Evolutionary conservation across 1,140 invertebrate genomes (phyloP), one percentile per base, ranked within the genome.

Genomic region (Sminthurinus signatus): DNA sequence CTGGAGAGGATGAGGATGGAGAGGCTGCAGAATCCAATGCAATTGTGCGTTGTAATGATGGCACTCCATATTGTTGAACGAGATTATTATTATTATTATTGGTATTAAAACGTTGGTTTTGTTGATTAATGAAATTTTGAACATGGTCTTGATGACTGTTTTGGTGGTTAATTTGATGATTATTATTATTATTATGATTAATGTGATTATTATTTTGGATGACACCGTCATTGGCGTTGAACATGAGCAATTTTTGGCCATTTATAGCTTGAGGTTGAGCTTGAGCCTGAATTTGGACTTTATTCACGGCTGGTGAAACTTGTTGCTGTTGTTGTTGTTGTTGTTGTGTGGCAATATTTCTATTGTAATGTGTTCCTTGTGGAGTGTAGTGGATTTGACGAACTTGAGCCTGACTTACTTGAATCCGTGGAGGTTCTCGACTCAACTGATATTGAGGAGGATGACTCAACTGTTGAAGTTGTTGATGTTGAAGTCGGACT

Each of bases 121-220:
- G 17, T 64, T 56, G 52, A n/a, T 55, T 21, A 60, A 48, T 50
- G 25, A 58, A 57, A 42, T 64, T 29, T 25, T 43, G 42, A 36
- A 63, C 54, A 42, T 57, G 36, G 42, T 64, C 55, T 23, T 55
- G 62, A 10, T 58, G 62, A 58, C 29, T 64, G 21, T 52, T 29
- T 44, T 60, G 56, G 23, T 65, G 55, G 39, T 42, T 51, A 14
- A 42, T 27, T 25, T 17, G 56, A 29, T 46, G 55, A 10, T 39
- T 5, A 25, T 32, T n/a, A n/a, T n/a, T n/a, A n/a, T n/a, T n/a
- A n/a, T n/a, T n/a, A n/a, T n/a, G n/a, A n/a, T n/a, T n/a, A n/a
- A n/a, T n/a, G n/a, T n/a, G n/a, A n/a, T n/a, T n/a, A n/a, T n/a
- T n/a, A n/a, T n/a, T n/a, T n/a, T n/a, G n/a, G n/a, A 14, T 50